Evolutionary conservation across 2,888 invertebrate genomes (phyloP).

Genomic region (Steromphala cineraria): DNA sequence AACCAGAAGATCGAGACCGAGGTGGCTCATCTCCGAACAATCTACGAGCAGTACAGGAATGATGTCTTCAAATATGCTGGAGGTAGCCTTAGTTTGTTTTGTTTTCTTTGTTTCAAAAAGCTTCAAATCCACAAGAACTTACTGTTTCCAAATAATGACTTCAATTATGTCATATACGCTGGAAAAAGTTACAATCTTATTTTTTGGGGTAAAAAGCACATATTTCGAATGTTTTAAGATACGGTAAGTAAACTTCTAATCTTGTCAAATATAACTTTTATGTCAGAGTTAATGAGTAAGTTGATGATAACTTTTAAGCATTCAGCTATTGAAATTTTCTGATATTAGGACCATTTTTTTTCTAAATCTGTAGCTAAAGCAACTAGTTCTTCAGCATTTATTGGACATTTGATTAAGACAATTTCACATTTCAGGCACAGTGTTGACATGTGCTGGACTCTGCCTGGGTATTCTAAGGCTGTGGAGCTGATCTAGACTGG

Average conservation of each 20-base stretch:
- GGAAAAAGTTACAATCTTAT: too few relatives aligned
- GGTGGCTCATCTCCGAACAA: conserved; percentile 69
- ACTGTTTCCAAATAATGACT: background rate
- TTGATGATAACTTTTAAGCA: too few relatives aligned
- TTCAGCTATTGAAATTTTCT: too few relatives aligned
- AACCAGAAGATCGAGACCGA: conserved; percentile 74
- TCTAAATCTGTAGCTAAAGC: too few relatives aligned
- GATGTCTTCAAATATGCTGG: conserved; percentile 71
- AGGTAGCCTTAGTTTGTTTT: conserved; percentile 51
- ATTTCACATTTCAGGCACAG: conserved; percentile 46
- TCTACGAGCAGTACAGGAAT: conserved; percentile 72
- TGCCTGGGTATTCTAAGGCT: conserved; percentile 59
- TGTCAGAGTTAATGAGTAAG: too few relatives aligned
- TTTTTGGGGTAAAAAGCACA: too few relatives aligned
- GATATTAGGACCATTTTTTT: too few relatives aligned
- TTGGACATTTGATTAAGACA: background rate
- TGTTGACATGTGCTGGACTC: conserved; percentile 54
- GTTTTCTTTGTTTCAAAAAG: background rate
- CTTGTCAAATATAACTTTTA: too few relatives aligned
- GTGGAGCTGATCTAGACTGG: conserved; percentile 27
- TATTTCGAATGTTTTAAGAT: too few relatives aligned
- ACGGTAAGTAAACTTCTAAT: too few relatives aligned
- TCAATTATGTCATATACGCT: too few relatives aligned
- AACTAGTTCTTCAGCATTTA: too few relatives aligned
- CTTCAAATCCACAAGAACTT: background rate